These are phyloP conservation scores for Cydia strobilella DNA, from an alignment of 1,140 invertebrate genomes.

Conservation along the genomic window DNA sequence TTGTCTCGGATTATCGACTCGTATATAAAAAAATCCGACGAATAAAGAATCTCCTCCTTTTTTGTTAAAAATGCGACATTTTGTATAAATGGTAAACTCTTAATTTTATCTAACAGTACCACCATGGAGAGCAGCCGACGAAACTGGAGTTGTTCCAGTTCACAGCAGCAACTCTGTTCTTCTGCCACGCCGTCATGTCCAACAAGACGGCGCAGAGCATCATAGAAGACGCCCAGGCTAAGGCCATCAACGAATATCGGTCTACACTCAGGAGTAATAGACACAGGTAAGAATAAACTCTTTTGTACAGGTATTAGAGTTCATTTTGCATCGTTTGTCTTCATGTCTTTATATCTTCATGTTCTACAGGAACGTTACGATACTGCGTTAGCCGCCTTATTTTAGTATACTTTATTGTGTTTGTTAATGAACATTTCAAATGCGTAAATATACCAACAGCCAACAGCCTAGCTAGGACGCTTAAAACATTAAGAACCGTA, in stretches of 20 bases:
- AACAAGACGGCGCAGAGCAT: constrained; percentile 69
- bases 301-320: constrained; percentile 46
- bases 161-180: constrained; percentile 66
- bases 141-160: constrained; percentile 74
- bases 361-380: too few relatives aligned
- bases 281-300: constrained; percentile 55
- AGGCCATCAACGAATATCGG: constrained; percentile 68
- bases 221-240: constrained; percentile 68
- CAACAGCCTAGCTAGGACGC: too few relatives aligned
- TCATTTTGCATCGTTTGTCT: too few relatives aligned
- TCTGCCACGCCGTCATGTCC: constrained; percentile 68
- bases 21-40: too few relatives aligned
- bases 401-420: too few relatives aligned
- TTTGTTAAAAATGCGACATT: not conserved
- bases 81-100: not conserved
- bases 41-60: too few relatives aligned
- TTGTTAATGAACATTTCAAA: too few relatives aligned
- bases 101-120: constrained; percentile 53
- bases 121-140: constrained; percentile 66
- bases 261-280: constrained; percentile 64
- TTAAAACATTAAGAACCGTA: too few relatives aligned
- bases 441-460: too few relatives aligned
- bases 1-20: too few relatives aligned
- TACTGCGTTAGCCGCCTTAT: too few relatives aligned
- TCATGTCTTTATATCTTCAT: too few relatives aligned